Conservation (phyloP, 1,140 invertebrate species). For the Drosophila cardini region DNA sequence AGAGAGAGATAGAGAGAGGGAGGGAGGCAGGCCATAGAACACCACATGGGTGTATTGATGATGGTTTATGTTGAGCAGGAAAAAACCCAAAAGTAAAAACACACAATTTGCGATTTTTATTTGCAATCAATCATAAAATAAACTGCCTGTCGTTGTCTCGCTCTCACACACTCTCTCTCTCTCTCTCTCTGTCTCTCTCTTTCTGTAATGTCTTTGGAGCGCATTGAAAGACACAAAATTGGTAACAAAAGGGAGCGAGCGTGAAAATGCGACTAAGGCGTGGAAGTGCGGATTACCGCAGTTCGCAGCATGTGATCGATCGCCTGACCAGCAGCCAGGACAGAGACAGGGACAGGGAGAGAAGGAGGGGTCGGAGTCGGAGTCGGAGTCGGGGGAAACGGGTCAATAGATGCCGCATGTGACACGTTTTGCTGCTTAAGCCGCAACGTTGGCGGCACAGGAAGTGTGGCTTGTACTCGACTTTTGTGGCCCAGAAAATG, state of each 20-base stretch:
- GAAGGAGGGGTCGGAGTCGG: background rate
- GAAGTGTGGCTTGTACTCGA: constrained; percentile 72
- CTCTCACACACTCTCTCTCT: background rate
- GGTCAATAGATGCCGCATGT: constrained; percentile 63
- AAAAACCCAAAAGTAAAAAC: constrained; percentile 76
- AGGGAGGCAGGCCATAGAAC: background rate
- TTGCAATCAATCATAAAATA: constrained; percentile 84
- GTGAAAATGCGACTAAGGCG: constrained; percentile 81
- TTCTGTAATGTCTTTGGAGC: constrained; percentile 52
- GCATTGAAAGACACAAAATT: constrained; percentile 1
- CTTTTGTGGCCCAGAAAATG: constrained; percentile 25
- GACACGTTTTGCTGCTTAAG: constrained; percentile 73
- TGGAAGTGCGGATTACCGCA: constrained; percentile 82
- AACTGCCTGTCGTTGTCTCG: constrained; percentile 63
- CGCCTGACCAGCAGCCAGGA: constrained; percentile 42
- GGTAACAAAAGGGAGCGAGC: constrained; percentile 69
- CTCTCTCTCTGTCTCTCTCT: background rate
- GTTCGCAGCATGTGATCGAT: constrained; percentile 81
- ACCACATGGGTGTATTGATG: constrained; percentile 43
- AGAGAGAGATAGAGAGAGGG: too few relatives aligned
- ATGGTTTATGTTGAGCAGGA: constrained; percentile 25
- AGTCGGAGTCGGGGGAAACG: constrained; percentile 12
- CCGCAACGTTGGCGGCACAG: constrained; percentile 52
- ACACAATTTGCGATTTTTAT: constrained; percentile 82
- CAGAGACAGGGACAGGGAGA: background rate